Evolutionary conservation across 1,140 invertebrate species (phyloP).

Genomic region (Trachymyrmex septentrionalis): DNA sequence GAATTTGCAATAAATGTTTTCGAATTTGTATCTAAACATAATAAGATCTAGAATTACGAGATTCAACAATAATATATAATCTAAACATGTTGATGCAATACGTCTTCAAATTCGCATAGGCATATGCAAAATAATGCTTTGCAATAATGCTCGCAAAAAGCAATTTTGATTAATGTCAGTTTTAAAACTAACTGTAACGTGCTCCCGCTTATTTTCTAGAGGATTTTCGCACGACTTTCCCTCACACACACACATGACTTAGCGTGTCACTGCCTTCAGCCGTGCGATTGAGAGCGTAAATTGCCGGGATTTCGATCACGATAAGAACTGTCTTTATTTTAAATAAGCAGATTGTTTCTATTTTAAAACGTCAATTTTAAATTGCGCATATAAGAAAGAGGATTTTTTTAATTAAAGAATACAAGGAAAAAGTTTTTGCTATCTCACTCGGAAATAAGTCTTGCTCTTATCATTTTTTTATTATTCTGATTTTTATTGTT

Average conservation of each 20-base stretch:
- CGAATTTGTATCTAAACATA: neutral
- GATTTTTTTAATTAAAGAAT: neutral
- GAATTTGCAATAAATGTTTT: neutral
- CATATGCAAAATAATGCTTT: neutral
- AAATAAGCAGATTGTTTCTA: neutral
- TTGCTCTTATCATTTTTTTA: neutral
- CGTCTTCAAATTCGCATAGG: neutral
- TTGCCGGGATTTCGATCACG: conserved; percentile 20
- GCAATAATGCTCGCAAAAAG: neutral
- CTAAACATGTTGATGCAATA: neutral
- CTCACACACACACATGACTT: conserved; percentile 10
- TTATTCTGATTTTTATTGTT: neutral
- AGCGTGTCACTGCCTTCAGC: neutral
- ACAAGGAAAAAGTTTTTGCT: neutral
- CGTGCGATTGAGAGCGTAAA: conserved; percentile 34
- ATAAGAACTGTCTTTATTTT: conserved; percentile 24
- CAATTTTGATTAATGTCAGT: neutral
- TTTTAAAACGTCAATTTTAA: neutral
- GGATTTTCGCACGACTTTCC: conserved; percentile 41
- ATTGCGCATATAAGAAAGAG: neutral
- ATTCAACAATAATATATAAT: conserved; percentile 12
- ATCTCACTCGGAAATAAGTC: neutral
- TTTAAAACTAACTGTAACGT: neutral
- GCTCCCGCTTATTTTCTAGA: conserved; percentile 22
- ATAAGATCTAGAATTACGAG: neutral